Evolutionary conservation across 2,113 vertebrate species (phyloP).

Genomic region (Podarcis muralis): DNA sequence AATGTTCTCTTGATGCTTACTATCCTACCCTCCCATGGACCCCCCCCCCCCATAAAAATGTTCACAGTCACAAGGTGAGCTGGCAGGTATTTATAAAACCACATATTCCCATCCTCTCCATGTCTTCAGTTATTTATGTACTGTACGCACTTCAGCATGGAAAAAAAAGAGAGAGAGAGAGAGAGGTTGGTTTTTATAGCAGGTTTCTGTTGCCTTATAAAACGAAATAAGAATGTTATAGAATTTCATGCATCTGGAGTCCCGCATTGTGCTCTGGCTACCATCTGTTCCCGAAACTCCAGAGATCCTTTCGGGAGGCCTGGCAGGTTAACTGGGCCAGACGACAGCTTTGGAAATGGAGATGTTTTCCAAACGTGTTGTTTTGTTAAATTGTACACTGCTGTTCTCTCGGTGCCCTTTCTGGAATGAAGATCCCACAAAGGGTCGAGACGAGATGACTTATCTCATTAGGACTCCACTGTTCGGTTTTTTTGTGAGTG

Average conservation of each 20-base stretch:
- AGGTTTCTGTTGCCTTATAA: constrained; percentile 56
- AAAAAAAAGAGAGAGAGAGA: constrained; percentile 37
- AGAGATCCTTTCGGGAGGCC: constrained; percentile 15
- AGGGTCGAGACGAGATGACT: neutral
- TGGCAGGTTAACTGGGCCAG: constrained; percentile 21
- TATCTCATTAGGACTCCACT: too few species aligned
- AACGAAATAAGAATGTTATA: constrained; percentile 49
- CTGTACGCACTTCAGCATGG: constrained; percentile 7
- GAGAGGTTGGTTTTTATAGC: constrained; percentile 39
- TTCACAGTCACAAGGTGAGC: neutral
- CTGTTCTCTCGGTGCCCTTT: neutral
- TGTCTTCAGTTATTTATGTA: constrained; percentile 20
- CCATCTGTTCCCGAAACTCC: constrained; percentile 44
- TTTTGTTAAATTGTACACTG: neutral
- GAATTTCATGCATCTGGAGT: constrained; percentile 37
- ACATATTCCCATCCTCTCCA: neutral
- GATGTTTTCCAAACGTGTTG: neutral
- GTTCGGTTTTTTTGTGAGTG: neutral
- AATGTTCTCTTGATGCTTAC: neutral
- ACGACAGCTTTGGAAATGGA: neutral
- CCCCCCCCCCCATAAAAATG: neutral
- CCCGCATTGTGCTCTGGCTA: neutral
- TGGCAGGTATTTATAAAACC: neutral
- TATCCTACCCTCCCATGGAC: too few species aligned
- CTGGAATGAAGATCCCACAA: neutral